Evolutionary conservation across 2,797 vertebrate species (phyloP), one percentile per base, ranked within the genome.

Genomic region (Xenentodon cancila): DNA sequence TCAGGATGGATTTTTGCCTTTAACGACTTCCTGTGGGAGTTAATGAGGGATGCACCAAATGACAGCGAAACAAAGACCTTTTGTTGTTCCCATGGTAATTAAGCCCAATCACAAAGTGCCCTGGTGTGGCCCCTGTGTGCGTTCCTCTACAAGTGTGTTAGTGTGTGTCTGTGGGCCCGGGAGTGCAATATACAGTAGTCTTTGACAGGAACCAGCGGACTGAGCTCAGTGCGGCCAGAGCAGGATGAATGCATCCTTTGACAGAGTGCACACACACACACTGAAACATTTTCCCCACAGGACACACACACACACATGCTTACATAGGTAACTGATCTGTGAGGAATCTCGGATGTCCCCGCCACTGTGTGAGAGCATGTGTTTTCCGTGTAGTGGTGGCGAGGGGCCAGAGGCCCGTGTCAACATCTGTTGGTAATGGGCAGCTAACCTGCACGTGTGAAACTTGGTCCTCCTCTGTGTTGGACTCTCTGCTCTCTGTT

Each of bases 11-110:
- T 78, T 81, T 77, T 52, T 70, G 59, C 68, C 51, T 75, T 74
- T 87, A 88, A 88, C 46, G 32, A 87, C 77, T 87, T 90, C 88
- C 88, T 87, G 80, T 81, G 84, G 73, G 81, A 87, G 75, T 81
- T 82, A 86, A 87, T 79, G 77, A 84, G 82, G 64, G 30, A 73
- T 58, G 54, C 44, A 63, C 74, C 54, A 71, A 81, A 82, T 30
- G 45, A 69, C 58, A 27, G 74, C 62, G 68, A 84, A 77, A 80
- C 73, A 80, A 88, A 83, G 80, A 59, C 65, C 71, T 79, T 85
- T 80, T 86, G 71, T 89, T 90, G 84, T 81, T 89, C 59, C 56
- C 54, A 13, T 81, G 80, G 82, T 84, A 85, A 84, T 89, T 87
- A 85, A 54, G 72, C 45, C 74, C 78, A 85, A 87, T 89, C 82